Evolutionary conservation across 2,113 vertebrate genomes (phyloP), one percentile per base, ranked within the genome.

Genomic region (Microtus richardsoni): DNA sequence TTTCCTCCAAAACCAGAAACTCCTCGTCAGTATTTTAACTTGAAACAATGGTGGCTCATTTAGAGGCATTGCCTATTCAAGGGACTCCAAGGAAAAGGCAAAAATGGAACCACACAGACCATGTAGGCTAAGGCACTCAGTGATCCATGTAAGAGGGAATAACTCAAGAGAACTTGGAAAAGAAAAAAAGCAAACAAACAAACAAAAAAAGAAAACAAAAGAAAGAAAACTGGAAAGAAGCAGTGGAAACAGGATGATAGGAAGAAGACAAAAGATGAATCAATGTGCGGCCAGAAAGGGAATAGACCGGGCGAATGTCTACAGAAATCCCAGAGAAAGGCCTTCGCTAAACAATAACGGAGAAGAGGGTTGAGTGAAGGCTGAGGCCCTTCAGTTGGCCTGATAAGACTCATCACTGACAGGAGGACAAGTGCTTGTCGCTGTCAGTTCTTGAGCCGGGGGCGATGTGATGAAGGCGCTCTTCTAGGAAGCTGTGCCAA

Each of bases 11-110:
- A 85, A 86, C 79, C 83, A 62, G 49, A 89, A 91, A 41, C 75
- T 13, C 70, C 91, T 47, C 91, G 84, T 60, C 93, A 91, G 52
- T 91, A 89, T 60, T 91, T 88, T 84, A 83, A 94, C 79, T 22
- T 88, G 62, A 39, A 95, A 77, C 17, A 62, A 70, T 0, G 36
- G 12, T 78, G 54, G 21, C 28, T 39, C 41, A 79, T 93, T 93
- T 8, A 74, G 91, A 91, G 88, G 7, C 9, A 54, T 36, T 39
- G 22, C n/a, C 71, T 93, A 49, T 88, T 86, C 77, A 74, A 70
- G 33, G 28, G n/a, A 90, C 22, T 64, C n/a, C n/a, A 68, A 68
- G 41, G 91, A 28, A 60, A 83, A 87, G 39, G 49, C 73, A 89
- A 86, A 82, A 92, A 64, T 17, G 91, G 41, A 36, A 73, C 71